phyloP scores from a whole-genome alignment of 2,888 invertebrate genomes.

The Ceratothoa steindachneri region DNA sequence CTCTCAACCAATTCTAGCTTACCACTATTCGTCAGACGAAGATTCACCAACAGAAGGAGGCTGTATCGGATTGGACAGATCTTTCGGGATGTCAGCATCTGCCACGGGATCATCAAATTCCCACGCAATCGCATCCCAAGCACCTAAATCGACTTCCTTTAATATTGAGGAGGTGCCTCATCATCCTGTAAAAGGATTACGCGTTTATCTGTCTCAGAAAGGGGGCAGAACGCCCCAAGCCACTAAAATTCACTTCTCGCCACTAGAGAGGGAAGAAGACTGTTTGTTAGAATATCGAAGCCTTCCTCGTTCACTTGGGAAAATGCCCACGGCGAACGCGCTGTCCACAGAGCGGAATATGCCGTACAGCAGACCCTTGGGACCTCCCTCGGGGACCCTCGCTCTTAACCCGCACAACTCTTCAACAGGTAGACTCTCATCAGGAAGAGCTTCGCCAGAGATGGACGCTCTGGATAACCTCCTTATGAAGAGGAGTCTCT shows the following conservation, averaged over 20 bases:
- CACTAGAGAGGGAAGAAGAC: not conserved
- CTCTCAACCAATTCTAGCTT: conserved; percentile 21
- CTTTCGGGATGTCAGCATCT: not conserved
- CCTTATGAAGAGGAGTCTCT: conserved; percentile 37
- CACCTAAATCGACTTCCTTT: not conserved
- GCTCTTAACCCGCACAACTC: not conserved
- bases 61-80: not conserved
- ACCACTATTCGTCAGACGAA: conserved; percentile 28
- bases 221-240: not conserved
- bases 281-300: not conserved
- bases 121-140: not conserved
- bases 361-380: not conserved
- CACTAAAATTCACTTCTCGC: not conserved
- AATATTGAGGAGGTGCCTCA: not conserved
- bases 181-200: not conserved
- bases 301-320: not conserved
- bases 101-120: not conserved
- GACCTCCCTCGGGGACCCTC: not conserved
- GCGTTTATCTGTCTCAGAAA: not conserved
- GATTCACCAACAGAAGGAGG: conserved; percentile 28
- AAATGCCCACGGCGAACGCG: not conserved
- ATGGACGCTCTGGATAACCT: conserved; percentile 43
- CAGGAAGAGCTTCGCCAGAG: conserved; percentile 30
- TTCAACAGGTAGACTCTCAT: conserved; percentile 17
- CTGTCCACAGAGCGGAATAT: not conserved